Evolutionary conservation across 2,888 invertebrate species (phyloP).

Genomic region (Tuta absoluta): DNA sequence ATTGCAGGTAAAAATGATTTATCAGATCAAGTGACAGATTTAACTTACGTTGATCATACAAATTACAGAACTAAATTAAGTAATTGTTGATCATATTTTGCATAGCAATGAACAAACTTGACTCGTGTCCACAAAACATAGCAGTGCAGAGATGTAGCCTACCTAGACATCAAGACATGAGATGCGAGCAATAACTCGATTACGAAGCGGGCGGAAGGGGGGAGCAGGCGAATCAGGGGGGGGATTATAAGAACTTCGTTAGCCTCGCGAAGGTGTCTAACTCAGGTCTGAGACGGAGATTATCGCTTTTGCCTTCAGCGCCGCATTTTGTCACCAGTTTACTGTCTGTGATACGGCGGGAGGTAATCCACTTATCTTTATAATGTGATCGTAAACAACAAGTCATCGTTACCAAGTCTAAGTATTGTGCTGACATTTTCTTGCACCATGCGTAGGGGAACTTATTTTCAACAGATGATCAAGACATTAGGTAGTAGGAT

Average conservation of each 20-base stretch:
- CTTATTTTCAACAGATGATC: no score
- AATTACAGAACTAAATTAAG: no score
- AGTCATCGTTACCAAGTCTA: constrained; percentile 21
- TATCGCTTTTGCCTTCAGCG: constrained; percentile 70
- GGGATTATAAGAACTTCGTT: constrained; percentile 79
- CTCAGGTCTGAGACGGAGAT: constrained; percentile 69
- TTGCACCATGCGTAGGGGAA: no score
- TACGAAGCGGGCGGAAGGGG: constrained; percentile 47
- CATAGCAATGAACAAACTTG: background rate
- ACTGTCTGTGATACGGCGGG: constrained; percentile 50
- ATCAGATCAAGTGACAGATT: no score
- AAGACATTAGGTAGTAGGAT: no score
- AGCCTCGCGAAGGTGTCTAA: constrained; percentile 76
- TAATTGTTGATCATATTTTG: no score
- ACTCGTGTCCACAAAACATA: background rate
- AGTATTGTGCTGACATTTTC: background rate
- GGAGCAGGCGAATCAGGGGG: constrained; percentile 43
- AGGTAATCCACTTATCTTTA: constrained; percentile 26
- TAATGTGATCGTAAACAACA: constrained; percentile 23
- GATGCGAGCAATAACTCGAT: constrained; percentile 76
- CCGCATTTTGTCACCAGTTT: constrained; percentile 63
- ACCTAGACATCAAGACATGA: no score
- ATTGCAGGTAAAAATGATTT: no score
- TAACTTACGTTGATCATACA: no score
- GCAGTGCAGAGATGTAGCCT: background rate